A percentile compares a stretch with the other conserved stretches of the same genome.
These are phyloP conservation scores for Cinara cedri DNA, from an alignment of 2,888 invertebrate genomes.

Conservation along the genomic window DNA sequence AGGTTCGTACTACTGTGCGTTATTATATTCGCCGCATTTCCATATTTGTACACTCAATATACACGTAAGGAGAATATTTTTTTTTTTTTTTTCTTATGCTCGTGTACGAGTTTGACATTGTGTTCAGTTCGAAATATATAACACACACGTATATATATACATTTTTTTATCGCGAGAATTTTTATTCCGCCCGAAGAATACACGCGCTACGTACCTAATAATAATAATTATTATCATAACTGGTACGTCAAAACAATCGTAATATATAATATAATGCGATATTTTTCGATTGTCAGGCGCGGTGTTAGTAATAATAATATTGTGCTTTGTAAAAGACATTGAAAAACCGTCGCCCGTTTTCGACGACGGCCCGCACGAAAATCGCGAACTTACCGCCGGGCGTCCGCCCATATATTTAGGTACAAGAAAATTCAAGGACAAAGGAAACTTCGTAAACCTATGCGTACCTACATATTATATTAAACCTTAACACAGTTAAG, in stretches of 20 bases:
- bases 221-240: neutral
- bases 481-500: too few relatives aligned
- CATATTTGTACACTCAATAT: neutral
- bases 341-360: neutral
- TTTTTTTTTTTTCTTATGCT: neutral
- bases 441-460: too few relatives aligned
- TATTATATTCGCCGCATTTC: slow-evolving; percentile 2
- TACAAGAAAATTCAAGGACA: neutral
- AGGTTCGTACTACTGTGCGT: neutral
- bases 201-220: neutral
- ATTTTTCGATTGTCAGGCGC: neutral
- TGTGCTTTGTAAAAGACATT: neutral
- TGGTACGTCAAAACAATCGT: too few relatives aligned
- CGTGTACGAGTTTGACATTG: neutral
- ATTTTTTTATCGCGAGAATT: too few relatives aligned
- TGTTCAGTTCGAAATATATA: neutral
- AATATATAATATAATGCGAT: neutral
- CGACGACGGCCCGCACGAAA: neutral
- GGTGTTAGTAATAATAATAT: neutral
- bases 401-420: neutral
- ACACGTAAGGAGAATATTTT: neutral
- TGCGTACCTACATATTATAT: too few relatives aligned
- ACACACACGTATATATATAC: too few relatives aligned
- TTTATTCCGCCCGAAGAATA: too few relatives aligned
- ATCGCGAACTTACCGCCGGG: neutral